These are phyloP conservation scores for Lepidochrysops patricia DNA, from an alignment of 2,888 invertebrate genomes.

Conservation along the genomic window DNA sequence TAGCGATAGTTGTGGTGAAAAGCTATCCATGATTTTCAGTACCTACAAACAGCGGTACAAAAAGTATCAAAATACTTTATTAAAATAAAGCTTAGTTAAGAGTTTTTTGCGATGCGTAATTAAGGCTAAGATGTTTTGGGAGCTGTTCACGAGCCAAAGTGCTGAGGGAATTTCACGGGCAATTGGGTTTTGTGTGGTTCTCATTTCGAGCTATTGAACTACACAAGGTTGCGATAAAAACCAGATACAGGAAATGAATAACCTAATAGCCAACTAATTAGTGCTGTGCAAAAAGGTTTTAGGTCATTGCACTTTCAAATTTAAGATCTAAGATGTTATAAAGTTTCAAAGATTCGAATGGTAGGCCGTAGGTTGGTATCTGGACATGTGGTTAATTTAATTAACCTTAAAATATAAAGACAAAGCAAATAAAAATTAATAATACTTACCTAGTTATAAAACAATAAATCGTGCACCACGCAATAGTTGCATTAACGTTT, in stretches of 20 bases:
- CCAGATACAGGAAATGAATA: background rate
- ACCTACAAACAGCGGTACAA: background rate
- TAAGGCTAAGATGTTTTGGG: background rate
- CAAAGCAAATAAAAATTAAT: too few species aligned
- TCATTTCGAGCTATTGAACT: slow-evolving; percentile 14
- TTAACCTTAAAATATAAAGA: too few species aligned
- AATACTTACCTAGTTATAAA: too few species aligned
- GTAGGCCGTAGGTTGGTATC: too few species aligned
- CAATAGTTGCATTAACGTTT: too few species aligned
- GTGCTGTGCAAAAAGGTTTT: background rate
- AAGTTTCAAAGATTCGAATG: too few species aligned
- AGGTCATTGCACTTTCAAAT: background rate
- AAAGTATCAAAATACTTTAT: background rate
- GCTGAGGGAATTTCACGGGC: slow-evolving; percentile 19
- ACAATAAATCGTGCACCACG: too few species aligned
- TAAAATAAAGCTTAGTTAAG: background rate
- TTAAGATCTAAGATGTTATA: background rate
- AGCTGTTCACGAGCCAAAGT: slow-evolving; percentile 13
- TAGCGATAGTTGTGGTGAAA: background rate
- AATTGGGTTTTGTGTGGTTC: slow-evolving; percentile 18
- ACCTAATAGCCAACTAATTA: background rate
- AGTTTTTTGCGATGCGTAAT: background rate
- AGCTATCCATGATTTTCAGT: background rate
- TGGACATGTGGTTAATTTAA: too few species aligned
- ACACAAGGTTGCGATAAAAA: slow-evolving; percentile 14